These are phyloP conservation scores for Microcebus murinus DNA, from an alignment of 2,113 vertebrate species.

Conservation along the genomic window DNA sequence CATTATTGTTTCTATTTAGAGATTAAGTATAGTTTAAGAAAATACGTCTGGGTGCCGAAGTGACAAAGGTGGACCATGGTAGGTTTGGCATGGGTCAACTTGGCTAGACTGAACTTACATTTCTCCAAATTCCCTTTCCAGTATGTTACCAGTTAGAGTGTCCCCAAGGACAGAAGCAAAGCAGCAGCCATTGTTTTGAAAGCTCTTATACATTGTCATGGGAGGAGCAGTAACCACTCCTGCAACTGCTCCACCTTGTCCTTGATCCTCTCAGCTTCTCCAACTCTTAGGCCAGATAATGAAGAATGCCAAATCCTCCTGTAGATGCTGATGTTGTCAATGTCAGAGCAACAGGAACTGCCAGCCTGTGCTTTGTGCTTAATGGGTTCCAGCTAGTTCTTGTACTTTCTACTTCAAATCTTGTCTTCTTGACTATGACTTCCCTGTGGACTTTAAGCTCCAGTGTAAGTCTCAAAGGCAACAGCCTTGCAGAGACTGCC, in stretches of 20 bases:
- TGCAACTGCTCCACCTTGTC: neutral
- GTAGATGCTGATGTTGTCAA: neutral
- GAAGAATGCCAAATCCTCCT: neutral
- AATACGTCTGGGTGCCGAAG: neutral
- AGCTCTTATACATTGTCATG: neutral
- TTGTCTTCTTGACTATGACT: neutral
- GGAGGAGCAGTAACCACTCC: neutral
- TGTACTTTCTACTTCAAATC: neutral
- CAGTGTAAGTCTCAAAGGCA: neutral
- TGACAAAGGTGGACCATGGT: neutral
- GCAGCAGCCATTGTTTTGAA: neutral
- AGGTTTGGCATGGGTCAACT: neutral
- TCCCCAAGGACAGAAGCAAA: neutral
- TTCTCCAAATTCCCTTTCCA: neutral
- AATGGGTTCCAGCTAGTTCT: neutral
- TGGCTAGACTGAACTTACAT: neutral
- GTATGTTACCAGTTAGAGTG: neutral
- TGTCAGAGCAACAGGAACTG: neutral
- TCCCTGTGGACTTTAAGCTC: neutral
- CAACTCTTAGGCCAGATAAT: neutral
- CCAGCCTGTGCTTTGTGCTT: neutral
- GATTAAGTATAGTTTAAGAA: neutral
- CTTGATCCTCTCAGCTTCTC: neutral
- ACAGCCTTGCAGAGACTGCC: neutral
- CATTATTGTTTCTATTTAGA: neutral